Percentiles rank a stretch among this genome's conserved stretches.
Evolutionary conservation across 2,888 invertebrate genomes (phyloP).

Genomic region (Agrotis puta): DNA sequence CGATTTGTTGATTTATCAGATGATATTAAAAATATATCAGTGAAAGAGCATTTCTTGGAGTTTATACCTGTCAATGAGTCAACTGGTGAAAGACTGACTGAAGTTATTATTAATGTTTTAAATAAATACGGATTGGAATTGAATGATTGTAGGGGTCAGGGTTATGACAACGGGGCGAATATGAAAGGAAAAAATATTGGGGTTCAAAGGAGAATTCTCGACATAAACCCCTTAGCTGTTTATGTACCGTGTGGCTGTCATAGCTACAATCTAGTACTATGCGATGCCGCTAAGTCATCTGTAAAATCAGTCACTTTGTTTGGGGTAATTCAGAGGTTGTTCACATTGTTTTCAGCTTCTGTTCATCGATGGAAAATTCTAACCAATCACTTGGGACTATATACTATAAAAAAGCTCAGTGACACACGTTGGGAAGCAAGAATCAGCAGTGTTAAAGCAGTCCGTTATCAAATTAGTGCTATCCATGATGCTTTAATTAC

Average conservation of each 20-base stretch:
- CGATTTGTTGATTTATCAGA: conserved; percentile 5
- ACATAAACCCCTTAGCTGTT: neutral
- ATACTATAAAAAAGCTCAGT: conserved; percentile 3
- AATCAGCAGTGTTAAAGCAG: neutral
- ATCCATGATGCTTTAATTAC: conserved; percentile 2
- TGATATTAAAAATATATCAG: neutral
- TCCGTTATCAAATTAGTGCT: neutral
- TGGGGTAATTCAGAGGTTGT: neutral
- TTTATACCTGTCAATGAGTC: neutral
- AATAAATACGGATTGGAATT: neutral
- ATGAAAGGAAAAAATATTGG: neutral
- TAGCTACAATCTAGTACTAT: neutral
- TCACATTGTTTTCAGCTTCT: neutral
- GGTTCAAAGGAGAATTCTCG: conserved; percentile 4
- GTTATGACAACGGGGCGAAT: neutral
- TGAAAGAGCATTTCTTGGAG: neutral
- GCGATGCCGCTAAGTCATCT: conserved; percentile 1
- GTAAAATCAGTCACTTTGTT: conserved; percentile 2
- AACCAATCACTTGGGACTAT: neutral
- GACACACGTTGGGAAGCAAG: conserved; percentile 3
- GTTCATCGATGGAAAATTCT: neutral
- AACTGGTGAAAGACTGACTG: neutral
- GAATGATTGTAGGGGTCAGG: neutral
- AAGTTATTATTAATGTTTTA: neutral
- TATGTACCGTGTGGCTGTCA: neutral